Conservation (phyloP, 2,888 invertebrate species). For the Xylocampa areola region DNA sequence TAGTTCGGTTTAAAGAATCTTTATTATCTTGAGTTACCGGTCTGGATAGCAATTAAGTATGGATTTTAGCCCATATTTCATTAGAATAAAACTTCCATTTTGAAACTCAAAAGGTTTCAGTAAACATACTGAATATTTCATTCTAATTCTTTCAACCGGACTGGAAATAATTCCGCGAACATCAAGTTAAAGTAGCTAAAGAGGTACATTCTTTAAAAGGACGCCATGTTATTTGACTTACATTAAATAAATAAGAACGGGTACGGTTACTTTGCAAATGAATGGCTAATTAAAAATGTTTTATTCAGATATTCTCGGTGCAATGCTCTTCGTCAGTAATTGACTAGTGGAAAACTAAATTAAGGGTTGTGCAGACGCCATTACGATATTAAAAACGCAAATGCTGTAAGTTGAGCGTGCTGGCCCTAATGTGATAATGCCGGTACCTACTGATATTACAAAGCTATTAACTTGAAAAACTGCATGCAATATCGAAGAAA, state of each 20-base stretch:
- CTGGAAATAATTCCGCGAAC: conserved; percentile 2
- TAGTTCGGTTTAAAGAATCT: too few relatives aligned
- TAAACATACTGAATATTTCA: too few relatives aligned
- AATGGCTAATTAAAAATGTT: conserved; percentile 48
- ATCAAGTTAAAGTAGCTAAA: background rate
- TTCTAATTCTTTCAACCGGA: too few relatives aligned
- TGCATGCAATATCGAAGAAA: conserved; percentile 30
- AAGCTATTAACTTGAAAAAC: conserved; percentile 72
- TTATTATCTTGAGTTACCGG: too few relatives aligned
- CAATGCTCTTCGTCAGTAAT: conserved; percentile 42
- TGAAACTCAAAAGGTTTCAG: too few relatives aligned
- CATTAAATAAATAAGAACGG: conserved; percentile 23
- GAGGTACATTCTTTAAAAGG: conserved; percentile 17
- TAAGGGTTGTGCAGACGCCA: conserved; percentile 52
- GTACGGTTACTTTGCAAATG: conserved; percentile 35
- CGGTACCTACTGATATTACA: conserved; percentile 70
- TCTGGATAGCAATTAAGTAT: too few relatives aligned
- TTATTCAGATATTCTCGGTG: conserved; percentile 39
- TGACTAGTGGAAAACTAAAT: conserved; percentile 53
- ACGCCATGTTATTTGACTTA: conserved; percentile 24
- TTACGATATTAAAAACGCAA: conserved; percentile 68
- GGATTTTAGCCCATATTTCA: too few relatives aligned
- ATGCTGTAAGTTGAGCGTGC: conserved; percentile 66
- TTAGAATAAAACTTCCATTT: too few relatives aligned
- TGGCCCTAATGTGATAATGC: conserved; percentile 72